phyloP scores from a whole-genome alignment of 2,797 vertebrate genomes.

The Pelobates cultripes region DNA sequence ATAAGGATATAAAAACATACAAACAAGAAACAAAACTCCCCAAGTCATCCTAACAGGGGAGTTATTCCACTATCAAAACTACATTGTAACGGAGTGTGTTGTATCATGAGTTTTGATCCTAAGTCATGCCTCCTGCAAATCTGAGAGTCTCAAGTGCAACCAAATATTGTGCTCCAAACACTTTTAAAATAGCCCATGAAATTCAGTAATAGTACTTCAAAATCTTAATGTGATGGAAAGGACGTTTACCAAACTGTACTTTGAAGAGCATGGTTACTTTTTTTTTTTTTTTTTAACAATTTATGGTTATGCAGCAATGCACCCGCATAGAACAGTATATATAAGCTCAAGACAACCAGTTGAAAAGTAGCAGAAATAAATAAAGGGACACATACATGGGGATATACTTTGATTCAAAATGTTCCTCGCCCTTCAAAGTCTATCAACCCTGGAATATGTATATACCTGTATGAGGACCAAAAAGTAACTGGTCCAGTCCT shows the following conservation, averaged over 20 bases:
- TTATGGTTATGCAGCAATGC: neutral
- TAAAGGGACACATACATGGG: neutral
- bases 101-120: constrained; percentile 5
- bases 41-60: neutral
- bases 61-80: constrained; percentile 15
- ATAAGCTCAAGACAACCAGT: neutral
- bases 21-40: constrained; percentile 23
- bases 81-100: constrained; percentile 52
- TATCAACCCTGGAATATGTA: too few species aligned
- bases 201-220: neutral
- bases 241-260: neutral
- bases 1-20: constrained; percentile 51
- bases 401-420: neutral
- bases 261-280: neutral
- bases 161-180: neutral
- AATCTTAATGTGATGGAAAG: neutral
- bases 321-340: neutral
- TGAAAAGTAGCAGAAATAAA: neutral
- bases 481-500: too few species aligned
- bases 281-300: neutral
- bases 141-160: constrained; percentile 14
- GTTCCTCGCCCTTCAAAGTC: too few species aligned
- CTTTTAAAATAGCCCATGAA: too few species aligned
- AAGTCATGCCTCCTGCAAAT: neutral
- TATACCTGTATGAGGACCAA: too few species aligned